Evolutionary conservation across 2,113 vertebrate species (phyloP), one percentile per base, ranked within the genome.

Genomic region (Pteropus alecto): DNA sequence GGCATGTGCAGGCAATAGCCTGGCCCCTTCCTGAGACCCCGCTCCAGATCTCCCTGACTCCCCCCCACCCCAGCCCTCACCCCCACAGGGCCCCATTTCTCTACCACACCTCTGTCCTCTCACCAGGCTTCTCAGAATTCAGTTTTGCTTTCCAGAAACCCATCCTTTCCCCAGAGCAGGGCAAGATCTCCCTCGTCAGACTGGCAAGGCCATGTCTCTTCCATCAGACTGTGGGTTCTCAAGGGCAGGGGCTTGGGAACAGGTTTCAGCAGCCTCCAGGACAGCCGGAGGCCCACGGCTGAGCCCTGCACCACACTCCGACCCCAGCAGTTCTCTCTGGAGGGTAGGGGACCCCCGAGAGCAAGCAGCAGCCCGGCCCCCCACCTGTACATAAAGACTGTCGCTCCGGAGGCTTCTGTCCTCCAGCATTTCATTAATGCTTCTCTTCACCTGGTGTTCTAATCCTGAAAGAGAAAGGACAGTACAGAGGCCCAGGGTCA

Each of bases 391-490:
- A 3, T 90, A 30, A 14, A n/a, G 68, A 43, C 65, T 98, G 97
- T 98, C 98, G 0, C 9, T 97, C 94, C 6, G 91, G 91, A 98
- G 67, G 0, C 0, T 26, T 21, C 67, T 93, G 0, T 99, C 98
- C 0, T n/a, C 97, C 91, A 99, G 96, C 85, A 99, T 97, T 6
- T 98, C 98, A 0, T 98, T 95, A 0, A 99, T 98, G 93, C 97
- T 99, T n/a, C 12, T 98, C 60, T 60, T 97, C 5, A 68, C 88
- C 0, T 74, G 61, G 63, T 7, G 0, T 24, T 77, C 81, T 67
- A 98, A 6, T 51, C 98, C 98, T 99, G 81, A 2, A 87, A 54
- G 73, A 22, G 22, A 60, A 19, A 26, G 46, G 24, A 14, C 26
- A 5, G 14, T 7, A 1, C 0, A 0, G 7, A 8, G 28, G 38